Evolutionary conservation across 2,888 invertebrate genomes (phyloP), one percentile per base, ranked within the genome.

Genomic region (Drosophila testacea): DNA sequence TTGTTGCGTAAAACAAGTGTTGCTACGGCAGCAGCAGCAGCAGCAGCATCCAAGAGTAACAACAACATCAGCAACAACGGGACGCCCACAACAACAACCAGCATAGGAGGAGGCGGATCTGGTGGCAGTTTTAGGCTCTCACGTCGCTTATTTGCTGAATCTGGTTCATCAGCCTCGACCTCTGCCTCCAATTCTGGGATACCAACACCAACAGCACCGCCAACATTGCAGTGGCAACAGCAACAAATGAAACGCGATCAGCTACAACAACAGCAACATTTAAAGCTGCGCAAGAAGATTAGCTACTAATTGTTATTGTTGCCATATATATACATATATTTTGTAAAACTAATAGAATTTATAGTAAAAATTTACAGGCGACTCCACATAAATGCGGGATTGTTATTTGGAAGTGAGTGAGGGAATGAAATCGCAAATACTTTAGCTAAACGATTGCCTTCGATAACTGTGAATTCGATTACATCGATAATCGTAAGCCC

Each of bases 241-340:
- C 73, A 74, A 39, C 59, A 79, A 50, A 63, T 41, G 2, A 46
- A 75, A 6, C 73, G 75, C 27, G 71, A 73, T 10, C 83, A 48
- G 67, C 81, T 81, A 28, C 79, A 84, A 0, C 84, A 83, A 61
- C 90, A 86, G 57, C 88, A 90, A 56, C 88, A 90, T 64, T 79
- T 90, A 13, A 92, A 92, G 81, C 63, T 92, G 73, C 91, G 92
- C 60, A 92, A 92, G 71, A 92, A 92, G 81, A 92, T 92, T 65
- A 92, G 92, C 86, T 92, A 92, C 48, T 83, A 77, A 64, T 65
- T 70, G 66, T 68, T 61, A 68, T 57, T 70, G 50, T 70, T 66
- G 38, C 28, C 36, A 54, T 62, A 36, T 36, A 36, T 36, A 44
- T 48, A 22, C 36, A 54, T 62, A 36, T 36, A 61, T 46, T 51